Conservation (phyloP, 2,888 invertebrate genomes). For the Euphydryas editha region DNA sequence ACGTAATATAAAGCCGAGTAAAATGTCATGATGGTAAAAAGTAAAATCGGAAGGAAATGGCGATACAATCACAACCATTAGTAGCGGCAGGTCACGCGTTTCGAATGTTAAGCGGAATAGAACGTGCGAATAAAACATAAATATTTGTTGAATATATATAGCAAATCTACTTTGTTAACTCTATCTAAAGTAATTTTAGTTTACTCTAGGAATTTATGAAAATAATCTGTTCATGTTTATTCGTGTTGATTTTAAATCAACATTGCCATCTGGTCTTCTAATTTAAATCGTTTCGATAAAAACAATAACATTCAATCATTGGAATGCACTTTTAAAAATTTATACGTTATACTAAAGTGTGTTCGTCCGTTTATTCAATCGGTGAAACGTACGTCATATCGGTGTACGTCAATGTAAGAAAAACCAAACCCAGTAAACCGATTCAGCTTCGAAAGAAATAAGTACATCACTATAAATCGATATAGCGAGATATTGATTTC, state of each 20-base stretch:
- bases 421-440: neutral
- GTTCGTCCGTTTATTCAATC: neutral
- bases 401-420: too few species aligned
- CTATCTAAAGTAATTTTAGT: slow-evolving; percentile 2
- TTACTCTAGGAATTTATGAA: neutral
- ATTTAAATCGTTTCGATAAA: neutral
- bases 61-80: slow-evolving; percentile 42
- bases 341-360: neutral
- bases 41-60: slow-evolving; percentile 39
- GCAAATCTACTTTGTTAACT: neutral
- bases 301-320: neutral
- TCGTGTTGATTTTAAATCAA: slow-evolving; percentile 3
- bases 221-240: neutral
- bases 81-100: slow-evolving; percentile 35
- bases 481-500: neutral
- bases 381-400: neutral
- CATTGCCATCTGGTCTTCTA: neutral
- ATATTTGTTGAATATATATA: slow-evolving; percentile 27
- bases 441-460: neutral
- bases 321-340: neutral
- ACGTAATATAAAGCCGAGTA: slow-evolving; percentile 16
- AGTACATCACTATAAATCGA: neutral
- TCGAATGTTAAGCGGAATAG: slow-evolving; percentile 35
- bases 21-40: slow-evolving; percentile 20
- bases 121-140: slow-evolving; percentile 26